Conservation (phyloP, 2,797 vertebrate species). For the Decapterus maruadsi region DNA sequence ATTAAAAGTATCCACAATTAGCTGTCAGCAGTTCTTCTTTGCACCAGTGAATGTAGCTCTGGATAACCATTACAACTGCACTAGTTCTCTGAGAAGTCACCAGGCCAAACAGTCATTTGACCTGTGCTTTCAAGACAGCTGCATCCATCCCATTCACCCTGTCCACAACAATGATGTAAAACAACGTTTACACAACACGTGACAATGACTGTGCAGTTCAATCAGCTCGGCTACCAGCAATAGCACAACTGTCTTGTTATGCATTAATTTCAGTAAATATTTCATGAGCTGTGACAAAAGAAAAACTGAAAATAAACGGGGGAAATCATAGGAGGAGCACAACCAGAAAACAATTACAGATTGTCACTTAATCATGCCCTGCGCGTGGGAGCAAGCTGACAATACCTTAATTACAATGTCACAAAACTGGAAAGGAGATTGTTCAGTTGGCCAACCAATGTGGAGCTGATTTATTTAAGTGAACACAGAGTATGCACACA, state of each 20-base stretch:
- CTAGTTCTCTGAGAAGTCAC: background rate
- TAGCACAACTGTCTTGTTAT: conserved; percentile 38
- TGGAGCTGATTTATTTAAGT: conserved; percentile 32
- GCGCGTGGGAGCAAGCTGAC: conserved; percentile 50
- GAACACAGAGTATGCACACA: conserved; percentile 5
- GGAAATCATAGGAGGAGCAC: conserved; percentile 56
- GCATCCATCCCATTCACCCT: background rate
- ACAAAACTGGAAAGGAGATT: conserved; percentile 34
- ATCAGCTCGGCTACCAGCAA: conserved; percentile 36
- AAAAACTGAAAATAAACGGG: conserved; percentile 54
- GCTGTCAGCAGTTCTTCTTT: no score
- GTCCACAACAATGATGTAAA: conserved; percentile 17
- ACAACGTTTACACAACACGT: conserved; percentile 30
- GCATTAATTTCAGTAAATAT: conserved; percentile 63
- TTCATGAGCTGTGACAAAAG: conserved; percentile 75
- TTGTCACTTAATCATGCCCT: conserved; percentile 63
- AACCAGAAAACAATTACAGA: conserved; percentile 74
- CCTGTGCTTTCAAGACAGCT: conserved; percentile 7
- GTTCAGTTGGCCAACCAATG: conserved; percentile 7
- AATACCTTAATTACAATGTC: conserved; percentile 68
- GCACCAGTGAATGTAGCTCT: no score
- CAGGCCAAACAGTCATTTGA: conserved; percentile 2
- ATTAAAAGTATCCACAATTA: no score
- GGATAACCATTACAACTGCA: no score
- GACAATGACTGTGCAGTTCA: conserved; percentile 42